Evolutionary conservation across 2,888 invertebrate genomes (phyloP).

Genomic region (Drosophila bunnanda): DNA sequence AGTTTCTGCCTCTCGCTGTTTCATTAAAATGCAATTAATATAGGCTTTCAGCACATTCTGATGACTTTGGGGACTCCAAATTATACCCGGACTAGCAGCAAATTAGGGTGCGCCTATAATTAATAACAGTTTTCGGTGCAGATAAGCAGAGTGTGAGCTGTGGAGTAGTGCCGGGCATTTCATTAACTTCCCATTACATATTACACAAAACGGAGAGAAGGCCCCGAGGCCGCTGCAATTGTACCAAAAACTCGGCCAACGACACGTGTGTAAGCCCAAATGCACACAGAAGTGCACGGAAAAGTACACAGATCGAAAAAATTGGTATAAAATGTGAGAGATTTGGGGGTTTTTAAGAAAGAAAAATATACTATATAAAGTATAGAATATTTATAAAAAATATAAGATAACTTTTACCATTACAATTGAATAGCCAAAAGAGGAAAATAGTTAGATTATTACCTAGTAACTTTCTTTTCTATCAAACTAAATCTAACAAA

Average conservation of each 20-base stretch:
- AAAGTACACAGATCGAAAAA: background rate
- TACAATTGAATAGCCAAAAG: background rate
- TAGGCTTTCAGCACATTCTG: slow-evolving; percentile 73
- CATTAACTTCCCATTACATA: slow-evolving; percentile 71
- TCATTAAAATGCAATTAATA: slow-evolving; percentile 79
- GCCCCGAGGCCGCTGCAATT: slow-evolving; percentile 33
- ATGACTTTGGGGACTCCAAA: slow-evolving; percentile 50
- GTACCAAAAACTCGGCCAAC: slow-evolving; percentile 38
- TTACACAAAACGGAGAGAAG: slow-evolving; percentile 33
- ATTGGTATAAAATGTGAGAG: too few relatives aligned
- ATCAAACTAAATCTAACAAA: too few relatives aligned
- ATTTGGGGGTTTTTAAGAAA: background rate
- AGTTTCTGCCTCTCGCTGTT: slow-evolving; percentile 35
- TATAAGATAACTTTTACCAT: too few relatives aligned
- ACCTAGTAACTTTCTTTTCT: background rate
- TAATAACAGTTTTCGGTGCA: slow-evolving; percentile 66
- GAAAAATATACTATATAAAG: background rate
- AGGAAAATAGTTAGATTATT: background rate
- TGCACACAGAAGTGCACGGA: slow-evolving; percentile 49
- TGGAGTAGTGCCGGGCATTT: slow-evolving; percentile 48
- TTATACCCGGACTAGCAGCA: slow-evolving; percentile 42
- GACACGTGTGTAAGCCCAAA: slow-evolving; percentile 43
- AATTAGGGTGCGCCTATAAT: slow-evolving; percentile 75
- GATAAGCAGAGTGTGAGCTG: slow-evolving; percentile 26
- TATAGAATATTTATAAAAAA: background rate